A percentile compares a stretch with the other conserved stretches of the same genome.
Evolutionary conservation across 2,888 invertebrate genomes (phyloP).

Genomic region (Anarsia innoxiella): DNA sequence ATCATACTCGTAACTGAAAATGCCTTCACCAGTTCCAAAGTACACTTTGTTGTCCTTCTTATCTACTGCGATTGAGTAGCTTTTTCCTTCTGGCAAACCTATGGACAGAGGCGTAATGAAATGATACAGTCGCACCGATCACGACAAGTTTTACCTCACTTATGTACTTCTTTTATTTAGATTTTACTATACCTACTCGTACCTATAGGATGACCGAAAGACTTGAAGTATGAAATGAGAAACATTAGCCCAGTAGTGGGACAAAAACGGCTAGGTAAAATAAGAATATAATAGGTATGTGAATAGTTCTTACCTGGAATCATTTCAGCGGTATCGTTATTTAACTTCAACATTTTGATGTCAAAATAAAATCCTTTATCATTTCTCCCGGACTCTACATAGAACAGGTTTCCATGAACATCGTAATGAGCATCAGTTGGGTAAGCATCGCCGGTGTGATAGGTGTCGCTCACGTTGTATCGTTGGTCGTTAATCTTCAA

Average conservation of each 20-base stretch:
- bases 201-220: too few relatives aligned
- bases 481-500: conserved; percentile 44
- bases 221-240: too few relatives aligned
- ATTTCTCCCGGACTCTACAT: conserved; percentile 39
- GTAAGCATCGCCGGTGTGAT: conserved; percentile 36
- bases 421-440: conserved; percentile 57
- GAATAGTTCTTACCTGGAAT: conserved; percentile 38
- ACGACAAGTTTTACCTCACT: too few relatives aligned
- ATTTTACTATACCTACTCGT: too few relatives aligned
- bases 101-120: neutral
- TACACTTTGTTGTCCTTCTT: conserved; percentile 43
- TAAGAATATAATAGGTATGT: too few relatives aligned
- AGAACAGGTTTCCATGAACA: conserved; percentile 51
- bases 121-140: too few relatives aligned
- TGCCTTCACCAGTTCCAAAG: conserved; percentile 54
- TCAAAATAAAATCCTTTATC: conserved; percentile 43
- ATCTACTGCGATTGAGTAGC: conserved; percentile 56
- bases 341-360: conserved; percentile 37
- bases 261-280: too few relatives aligned
- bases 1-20: conserved; percentile 47
- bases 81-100: conserved; percentile 51
- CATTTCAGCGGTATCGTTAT: conserved; percentile 31
- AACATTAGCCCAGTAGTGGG: too few relatives aligned
- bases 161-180: too few relatives aligned
- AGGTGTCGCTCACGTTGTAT: conserved; percentile 38